phyloP scores from a whole-genome alignment of 2,113 vertebrate species.

The Burhinus oedicnemus region DNA sequence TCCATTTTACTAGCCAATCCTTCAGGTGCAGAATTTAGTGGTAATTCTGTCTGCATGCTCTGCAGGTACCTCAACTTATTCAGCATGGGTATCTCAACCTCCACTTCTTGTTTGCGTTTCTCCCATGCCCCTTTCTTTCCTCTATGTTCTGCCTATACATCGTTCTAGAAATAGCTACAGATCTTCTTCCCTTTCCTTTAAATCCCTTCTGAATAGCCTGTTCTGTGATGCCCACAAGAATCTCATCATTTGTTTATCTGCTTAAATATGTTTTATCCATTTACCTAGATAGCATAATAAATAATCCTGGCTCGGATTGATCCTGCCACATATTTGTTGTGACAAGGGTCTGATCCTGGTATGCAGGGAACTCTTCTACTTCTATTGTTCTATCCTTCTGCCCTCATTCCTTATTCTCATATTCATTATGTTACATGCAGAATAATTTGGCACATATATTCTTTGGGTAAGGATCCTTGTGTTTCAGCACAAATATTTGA shows the following conservation, averaged over 20 bases:
- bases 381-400: background rate
- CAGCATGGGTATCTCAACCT: accelerated
- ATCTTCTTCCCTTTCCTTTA: background rate
- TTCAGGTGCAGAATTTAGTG: background rate
- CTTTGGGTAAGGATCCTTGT: background rate
- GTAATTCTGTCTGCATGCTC: background rate
- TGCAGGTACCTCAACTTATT: background rate
- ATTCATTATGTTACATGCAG: background rate
- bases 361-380: background rate
- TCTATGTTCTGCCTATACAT: background rate
- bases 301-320: background rate
- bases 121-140: background rate
- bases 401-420: background rate
- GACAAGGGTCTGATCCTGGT: background rate
- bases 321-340: background rate
- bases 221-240: background rate
- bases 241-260: background rate
- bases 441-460: background rate
- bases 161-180: background rate
- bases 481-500: background rate
- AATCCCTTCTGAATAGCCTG: background rate
- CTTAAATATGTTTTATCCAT: background rate
- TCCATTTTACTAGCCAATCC: background rate
- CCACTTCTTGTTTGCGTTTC: background rate
- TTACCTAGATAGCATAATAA: background rate